phyloP scores from a whole-genome alignment of 1,140 invertebrate species.

The Colletes gigas region DNA sequence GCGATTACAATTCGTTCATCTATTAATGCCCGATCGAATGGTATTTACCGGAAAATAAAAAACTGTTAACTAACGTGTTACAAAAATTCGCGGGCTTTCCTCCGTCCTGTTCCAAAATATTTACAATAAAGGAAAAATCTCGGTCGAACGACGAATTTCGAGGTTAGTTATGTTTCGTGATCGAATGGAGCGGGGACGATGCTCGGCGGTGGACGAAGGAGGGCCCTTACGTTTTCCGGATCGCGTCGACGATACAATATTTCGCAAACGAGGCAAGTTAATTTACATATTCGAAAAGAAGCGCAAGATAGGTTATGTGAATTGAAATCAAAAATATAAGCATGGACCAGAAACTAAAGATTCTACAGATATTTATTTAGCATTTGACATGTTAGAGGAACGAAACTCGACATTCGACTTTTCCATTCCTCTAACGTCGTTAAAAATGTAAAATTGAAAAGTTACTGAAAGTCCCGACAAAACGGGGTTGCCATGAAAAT shows the following conservation, averaged over 20 bases:
- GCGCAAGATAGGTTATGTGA: too few relatives aligned
- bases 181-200: background rate
- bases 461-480: conserved; percentile 1
- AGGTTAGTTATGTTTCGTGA: background rate
- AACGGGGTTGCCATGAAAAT: conserved; percentile 13
- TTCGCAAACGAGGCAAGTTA: too few relatives aligned
- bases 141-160: conserved; percentile 38
- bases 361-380: too few relatives aligned
- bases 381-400: too few relatives aligned
- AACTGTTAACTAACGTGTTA: background rate
- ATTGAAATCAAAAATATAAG: too few relatives aligned
- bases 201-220: too few relatives aligned
- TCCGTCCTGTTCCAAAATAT: background rate
- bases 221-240: conserved; percentile 18
- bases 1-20: background rate
- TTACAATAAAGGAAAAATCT: background rate
- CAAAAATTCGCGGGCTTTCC: conserved; percentile 5
- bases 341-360: too few relatives aligned
- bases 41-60: background rate
- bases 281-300: too few relatives aligned
- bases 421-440: too few relatives aligned
- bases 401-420: too few relatives aligned
- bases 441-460: too few relatives aligned
- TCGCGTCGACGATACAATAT: background rate
- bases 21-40: background rate